Evolutionary conservation across 1,140 invertebrate genomes (phyloP).

Genomic region (Harpegnathos saltator): DNA sequence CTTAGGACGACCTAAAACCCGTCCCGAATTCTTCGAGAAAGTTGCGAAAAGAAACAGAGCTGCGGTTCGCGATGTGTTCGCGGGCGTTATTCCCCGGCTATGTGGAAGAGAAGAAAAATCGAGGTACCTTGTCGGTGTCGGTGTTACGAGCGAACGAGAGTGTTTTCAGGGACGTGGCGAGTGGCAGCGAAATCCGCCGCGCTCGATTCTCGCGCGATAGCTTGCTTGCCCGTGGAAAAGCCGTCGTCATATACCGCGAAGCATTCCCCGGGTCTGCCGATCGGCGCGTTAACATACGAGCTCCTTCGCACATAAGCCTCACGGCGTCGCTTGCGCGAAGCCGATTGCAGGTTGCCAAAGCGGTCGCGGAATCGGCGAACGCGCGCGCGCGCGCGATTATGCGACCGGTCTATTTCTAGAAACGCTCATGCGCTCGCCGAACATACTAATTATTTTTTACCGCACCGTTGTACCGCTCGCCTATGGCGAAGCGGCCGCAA

Average conservation of each 20-base stretch:
- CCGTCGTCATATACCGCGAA: slow-evolving; percentile 15
- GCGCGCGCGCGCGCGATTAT: slow-evolving; percentile 78
- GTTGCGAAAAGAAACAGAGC: too few species aligned
- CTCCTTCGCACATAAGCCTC: background rate
- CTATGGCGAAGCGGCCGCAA: slow-evolving; percentile 61
- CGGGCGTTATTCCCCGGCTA: too few species aligned
- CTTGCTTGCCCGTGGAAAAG: too few species aligned
- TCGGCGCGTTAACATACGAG: slow-evolving; percentile 25
- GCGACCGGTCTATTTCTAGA: slow-evolving; percentile 83
- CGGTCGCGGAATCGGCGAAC: slow-evolving; percentile 78
- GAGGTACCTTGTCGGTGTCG: too few species aligned
- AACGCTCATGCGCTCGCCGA: slow-evolving; percentile 69
- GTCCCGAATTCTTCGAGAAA: too few species aligned
- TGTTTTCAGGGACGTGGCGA: too few species aligned
- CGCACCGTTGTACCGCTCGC: slow-evolving; percentile 67
- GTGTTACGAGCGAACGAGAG: too few species aligned
- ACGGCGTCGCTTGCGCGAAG: slow-evolving; percentile 32
- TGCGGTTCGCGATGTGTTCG: too few species aligned
- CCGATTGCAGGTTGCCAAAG: slow-evolving; percentile 81
- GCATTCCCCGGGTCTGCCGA: background rate
- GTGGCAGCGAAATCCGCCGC: too few species aligned
- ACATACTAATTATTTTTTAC: slow-evolving; percentile 83
- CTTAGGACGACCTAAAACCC: too few species aligned
- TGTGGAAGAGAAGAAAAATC: too few species aligned
- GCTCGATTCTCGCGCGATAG: too few species aligned